phyloP scores from a whole-genome alignment of 2,888 invertebrate genomes.

The Myopa testacea region DNA sequence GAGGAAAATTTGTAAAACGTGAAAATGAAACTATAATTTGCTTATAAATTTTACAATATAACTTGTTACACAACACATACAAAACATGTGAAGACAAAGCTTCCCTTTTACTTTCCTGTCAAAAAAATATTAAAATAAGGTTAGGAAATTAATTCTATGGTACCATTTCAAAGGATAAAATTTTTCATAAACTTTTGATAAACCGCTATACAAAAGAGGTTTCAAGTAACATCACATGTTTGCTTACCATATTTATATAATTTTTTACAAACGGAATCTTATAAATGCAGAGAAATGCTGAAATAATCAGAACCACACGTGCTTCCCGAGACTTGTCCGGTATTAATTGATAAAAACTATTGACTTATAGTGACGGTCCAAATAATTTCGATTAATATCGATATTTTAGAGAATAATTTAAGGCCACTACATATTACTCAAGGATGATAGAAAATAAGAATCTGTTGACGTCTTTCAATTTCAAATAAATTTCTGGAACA shows the following conservation, averaged over 20 bases:
- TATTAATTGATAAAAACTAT: not conserved
- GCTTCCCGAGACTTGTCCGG: not conserved
- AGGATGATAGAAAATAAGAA: too few relatives aligned
- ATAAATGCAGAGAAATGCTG: not conserved
- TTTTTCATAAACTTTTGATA: not conserved
- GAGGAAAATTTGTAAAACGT: not conserved
- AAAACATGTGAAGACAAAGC: not conserved
- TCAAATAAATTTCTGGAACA: too few relatives aligned
- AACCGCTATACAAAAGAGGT: not conserved
- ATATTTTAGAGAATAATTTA: not conserved
- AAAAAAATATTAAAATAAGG: slow-evolving; percentile 16
- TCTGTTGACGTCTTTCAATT: too few relatives aligned
- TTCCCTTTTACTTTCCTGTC: not conserved
- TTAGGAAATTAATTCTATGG: slow-evolving; percentile 21
- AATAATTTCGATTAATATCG: not conserved
- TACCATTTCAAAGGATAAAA: slow-evolving; percentile 14
- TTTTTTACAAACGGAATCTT: slow-evolving; percentile 9
- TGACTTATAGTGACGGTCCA: not conserved
- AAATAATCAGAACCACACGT: slow-evolving; percentile 13
- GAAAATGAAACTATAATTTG: not conserved
- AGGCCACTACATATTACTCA: too few relatives aligned
- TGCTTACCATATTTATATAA: slow-evolving; percentile 29
- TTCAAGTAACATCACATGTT: not conserved
- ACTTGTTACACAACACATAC: not conserved
- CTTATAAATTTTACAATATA: not conserved